Evolutionary conservation across 2,797 vertebrate species (phyloP).

Genomic region (Uromys caudimaculatus): DNA sequence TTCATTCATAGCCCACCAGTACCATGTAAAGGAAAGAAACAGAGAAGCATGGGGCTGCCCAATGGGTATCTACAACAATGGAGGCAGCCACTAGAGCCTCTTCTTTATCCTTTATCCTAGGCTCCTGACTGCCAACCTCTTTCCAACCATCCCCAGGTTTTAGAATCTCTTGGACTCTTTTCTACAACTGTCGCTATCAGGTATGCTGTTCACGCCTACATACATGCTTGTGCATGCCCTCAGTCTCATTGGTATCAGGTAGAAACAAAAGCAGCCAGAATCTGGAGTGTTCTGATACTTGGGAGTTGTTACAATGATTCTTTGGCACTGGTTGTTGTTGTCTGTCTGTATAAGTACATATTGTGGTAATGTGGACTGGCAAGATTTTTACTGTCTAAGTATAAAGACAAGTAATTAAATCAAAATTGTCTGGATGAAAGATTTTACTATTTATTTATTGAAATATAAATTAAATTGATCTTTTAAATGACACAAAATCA

Average conservation of each 20-base stretch:
- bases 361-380: not conserved
- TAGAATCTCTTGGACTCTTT: not conserved
- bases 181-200: not conserved
- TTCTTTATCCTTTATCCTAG: not conserved
- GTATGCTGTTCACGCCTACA: not conserved
- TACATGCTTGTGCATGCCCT: no score
- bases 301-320: not conserved
- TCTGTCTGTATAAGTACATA: not conserved
- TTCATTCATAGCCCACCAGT: not conserved
- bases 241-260: not conserved
- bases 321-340: not conserved
- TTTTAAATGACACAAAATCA: not conserved
- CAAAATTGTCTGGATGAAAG: not conserved
- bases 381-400: not conserved
- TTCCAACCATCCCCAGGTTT: not conserved
- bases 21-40: not conserved
- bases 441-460: not conserved
- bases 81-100: not conserved
- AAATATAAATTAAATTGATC: not conserved
- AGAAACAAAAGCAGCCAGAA: not conserved
- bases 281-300: not conserved
- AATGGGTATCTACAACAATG: not conserved
- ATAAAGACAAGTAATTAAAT: slow-evolving; percentile 17
- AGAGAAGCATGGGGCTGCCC: not conserved
- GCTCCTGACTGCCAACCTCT: not conserved